Evolutionary conservation across 2,113 vertebrate species (phyloP).

Genomic region (Myrmecophaga tridactyla): DNA sequence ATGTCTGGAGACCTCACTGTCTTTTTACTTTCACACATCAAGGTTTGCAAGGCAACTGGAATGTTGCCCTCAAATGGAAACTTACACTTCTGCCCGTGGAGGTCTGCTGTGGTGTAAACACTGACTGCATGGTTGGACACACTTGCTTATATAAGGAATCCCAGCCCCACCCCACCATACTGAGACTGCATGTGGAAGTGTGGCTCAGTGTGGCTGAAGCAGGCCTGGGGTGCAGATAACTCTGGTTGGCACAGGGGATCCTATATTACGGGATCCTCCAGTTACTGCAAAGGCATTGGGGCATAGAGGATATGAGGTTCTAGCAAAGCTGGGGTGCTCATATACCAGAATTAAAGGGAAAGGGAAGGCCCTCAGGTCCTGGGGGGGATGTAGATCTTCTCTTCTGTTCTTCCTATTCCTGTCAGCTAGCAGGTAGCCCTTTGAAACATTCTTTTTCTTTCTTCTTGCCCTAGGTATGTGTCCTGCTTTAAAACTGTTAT

Average conservation of each 20-base stretch:
- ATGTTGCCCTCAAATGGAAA: background rate
- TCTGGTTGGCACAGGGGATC: background rate
- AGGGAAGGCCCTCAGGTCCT: background rate
- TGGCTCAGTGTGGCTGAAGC: background rate
- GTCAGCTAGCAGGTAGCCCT: background rate
- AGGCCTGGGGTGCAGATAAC: background rate
- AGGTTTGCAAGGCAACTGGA: background rate
- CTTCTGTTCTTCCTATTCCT: background rate
- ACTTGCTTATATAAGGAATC: background rate
- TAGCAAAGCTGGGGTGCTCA: background rate
- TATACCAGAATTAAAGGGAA: background rate
- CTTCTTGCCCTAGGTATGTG: background rate
- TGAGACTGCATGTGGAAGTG: background rate
- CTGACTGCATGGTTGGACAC: background rate
- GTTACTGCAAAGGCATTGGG: rapidly evolving
- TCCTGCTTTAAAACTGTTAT: too few relatives aligned
- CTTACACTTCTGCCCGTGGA: rapidly evolving
- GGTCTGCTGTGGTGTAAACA: background rate
- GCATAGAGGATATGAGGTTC: rapidly evolving
- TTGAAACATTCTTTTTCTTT: background rate
- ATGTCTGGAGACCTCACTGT: background rate
- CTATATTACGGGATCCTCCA: background rate
- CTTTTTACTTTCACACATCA: background rate
- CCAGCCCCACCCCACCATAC: rapidly evolving
- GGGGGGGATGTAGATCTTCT: background rate